Conservation (phyloP, 2,113 vertebrate species). For the Amazona guildingii region DNA sequence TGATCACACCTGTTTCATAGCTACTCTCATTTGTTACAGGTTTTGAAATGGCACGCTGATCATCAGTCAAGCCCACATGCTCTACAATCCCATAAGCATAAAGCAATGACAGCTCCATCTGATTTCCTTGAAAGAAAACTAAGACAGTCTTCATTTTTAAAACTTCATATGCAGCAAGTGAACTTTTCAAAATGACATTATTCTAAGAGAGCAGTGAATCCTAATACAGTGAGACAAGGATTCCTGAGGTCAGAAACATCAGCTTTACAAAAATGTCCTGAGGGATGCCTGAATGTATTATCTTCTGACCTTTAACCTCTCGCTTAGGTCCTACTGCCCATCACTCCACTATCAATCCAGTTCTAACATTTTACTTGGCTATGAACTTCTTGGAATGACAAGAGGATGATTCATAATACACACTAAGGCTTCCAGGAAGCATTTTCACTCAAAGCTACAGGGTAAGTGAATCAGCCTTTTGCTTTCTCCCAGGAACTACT, state of each 20-base stretch:
- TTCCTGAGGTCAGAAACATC: conserved; percentile 68
- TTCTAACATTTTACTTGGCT: conserved; percentile 74
- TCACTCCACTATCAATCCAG: conserved; percentile 69
- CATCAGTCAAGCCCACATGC: background rate
- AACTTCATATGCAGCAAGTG: conserved; percentile 25
- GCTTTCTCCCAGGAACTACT: conserved; percentile 75
- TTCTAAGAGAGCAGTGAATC: conserved; percentile 64
- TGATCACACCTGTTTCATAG: background rate
- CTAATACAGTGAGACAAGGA: conserved; percentile 51
- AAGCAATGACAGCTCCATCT: background rate
- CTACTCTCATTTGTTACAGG: background rate
- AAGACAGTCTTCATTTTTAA: conserved; percentile 17
- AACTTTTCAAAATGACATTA: conserved; percentile 65
- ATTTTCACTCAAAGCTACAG: conserved; percentile 70
- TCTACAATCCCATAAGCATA: background rate
- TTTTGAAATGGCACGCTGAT: background rate
- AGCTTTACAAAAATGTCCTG: conserved; percentile 61
- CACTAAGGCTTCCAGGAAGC: conserved; percentile 71
- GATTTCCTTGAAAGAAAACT: conserved; percentile 44
- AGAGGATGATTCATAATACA: conserved; percentile 73
- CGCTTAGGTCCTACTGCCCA: conserved; percentile 50
- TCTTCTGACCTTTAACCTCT: conserved; percentile 67
- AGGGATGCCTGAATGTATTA: conserved; percentile 66
- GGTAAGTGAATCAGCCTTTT: conserved; percentile 78
- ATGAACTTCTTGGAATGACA: conserved; percentile 76